Conservation (phyloP, 1,140 invertebrate species). For the Drosophila varians region DNA sequence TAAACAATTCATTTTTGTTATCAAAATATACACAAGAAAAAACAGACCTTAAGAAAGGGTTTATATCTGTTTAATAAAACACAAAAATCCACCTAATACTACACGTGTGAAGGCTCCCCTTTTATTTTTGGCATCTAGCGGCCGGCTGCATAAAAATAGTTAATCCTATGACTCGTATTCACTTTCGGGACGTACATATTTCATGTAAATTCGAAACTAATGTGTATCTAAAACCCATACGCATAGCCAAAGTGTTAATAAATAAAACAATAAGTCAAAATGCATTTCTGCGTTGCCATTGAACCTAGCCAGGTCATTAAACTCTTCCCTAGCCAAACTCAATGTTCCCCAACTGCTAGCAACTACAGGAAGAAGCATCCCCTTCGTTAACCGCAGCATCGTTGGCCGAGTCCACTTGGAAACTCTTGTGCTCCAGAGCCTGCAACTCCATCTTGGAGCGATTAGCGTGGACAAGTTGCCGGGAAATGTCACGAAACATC, state of each 20-base stretch:
- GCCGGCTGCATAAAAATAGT: constrained; percentile 47
- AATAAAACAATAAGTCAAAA: constrained; percentile 42
- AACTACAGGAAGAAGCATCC: constrained; percentile 86
- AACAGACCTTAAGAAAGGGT: too few relatives aligned
- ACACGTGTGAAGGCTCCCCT: background rate
- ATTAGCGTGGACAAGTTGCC: constrained; percentile 90
- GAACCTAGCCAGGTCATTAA: constrained; percentile 21
- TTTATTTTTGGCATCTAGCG: constrained; percentile 33
- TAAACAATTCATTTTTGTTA: background rate
- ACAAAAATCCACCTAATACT: background rate
- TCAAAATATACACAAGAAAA: too few relatives aligned
- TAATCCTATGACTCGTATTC: constrained; percentile 45
- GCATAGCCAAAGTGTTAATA: constrained; percentile 47
- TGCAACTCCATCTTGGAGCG: constrained; percentile 92
- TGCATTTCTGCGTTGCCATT: constrained; percentile 49
- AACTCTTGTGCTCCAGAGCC: constrained; percentile 90
- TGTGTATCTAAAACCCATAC: constrained; percentile 65
- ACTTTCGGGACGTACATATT: constrained; percentile 68
- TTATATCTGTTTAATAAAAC: background rate
- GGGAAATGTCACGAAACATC: constrained; percentile 95
- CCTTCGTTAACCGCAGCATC: constrained; percentile 84
- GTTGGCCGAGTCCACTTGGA: constrained; percentile 88
- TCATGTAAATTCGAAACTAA: constrained; percentile 58
- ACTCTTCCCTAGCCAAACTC: constrained; percentile 69
- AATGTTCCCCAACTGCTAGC: constrained; percentile 85